Conservation (phyloP, 2,113 vertebrate species). For the Pomatostomus ruficeps region DNA sequence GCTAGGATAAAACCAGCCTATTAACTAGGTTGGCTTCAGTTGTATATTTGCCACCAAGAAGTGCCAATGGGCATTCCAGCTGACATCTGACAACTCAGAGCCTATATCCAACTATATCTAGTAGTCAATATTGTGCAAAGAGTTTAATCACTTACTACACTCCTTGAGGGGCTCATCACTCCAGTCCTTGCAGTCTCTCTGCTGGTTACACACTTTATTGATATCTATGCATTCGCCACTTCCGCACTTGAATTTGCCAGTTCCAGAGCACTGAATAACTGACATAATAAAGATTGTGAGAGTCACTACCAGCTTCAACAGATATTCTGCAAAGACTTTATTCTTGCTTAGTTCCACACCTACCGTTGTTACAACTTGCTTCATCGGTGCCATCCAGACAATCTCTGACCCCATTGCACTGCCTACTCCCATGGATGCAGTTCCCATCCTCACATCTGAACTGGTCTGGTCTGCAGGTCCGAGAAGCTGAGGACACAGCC, state of each 20-base stretch:
- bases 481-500: conserved; percentile 75
- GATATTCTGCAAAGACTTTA: not conserved
- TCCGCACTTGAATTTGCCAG: conserved; percentile 93
- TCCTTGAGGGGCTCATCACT: conserved; percentile 96
- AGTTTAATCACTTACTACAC: conserved; percentile 84
- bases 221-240: conserved; percentile 94
- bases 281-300: not conserved
- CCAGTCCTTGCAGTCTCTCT: conserved; percentile 92
- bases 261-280: conserved; percentile 90
- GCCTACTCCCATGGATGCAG: conserved; percentile 87
- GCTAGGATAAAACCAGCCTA: not conserved
- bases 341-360: not conserved
- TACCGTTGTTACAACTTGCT: conserved; percentile 86
- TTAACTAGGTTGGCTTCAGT: not conserved
- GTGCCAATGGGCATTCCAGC: not conserved
- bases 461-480: conserved; percentile 88
- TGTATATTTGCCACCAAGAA: not conserved
- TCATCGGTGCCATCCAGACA: conserved; percentile 92
- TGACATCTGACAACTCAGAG: not conserved
- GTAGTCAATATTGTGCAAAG: not conserved
- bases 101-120: not conserved
- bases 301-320: not conserved
- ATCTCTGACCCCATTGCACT: conserved; percentile 89
- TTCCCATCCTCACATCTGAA: conserved; percentile 92
- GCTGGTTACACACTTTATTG: conserved; percentile 91